Percentiles rank a stretch among this genome's conserved stretches.
phyloP scores from a whole-genome alignment of 1,140 invertebrate species.

The Chironomus striatipennis region DNA sequence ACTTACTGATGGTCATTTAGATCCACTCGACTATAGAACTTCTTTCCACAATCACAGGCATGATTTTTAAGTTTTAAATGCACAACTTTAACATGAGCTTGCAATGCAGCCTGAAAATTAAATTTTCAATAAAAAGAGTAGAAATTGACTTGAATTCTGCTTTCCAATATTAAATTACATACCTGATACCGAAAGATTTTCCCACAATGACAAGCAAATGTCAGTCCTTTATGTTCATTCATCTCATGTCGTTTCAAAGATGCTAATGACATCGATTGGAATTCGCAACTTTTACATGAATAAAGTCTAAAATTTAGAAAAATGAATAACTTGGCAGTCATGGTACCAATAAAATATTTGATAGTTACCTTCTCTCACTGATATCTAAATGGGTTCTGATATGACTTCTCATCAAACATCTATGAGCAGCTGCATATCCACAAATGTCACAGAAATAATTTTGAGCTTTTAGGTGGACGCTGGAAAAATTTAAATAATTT shows the following conservation, averaged over 20 bases:
- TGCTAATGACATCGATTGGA: not conserved
- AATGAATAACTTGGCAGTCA: not conserved
- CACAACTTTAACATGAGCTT: not conserved
- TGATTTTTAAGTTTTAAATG: not conserved
- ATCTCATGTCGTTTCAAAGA: not conserved
- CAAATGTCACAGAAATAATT: not conserved
- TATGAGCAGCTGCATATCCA: not conserved
- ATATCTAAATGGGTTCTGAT: not conserved
- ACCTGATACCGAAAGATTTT: not conserved
- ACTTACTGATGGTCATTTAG: not conserved
- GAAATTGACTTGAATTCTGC: too few species aligned
- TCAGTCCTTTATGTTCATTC: not conserved
- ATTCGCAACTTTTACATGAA: not conserved
- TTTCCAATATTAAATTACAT: too few species aligned
- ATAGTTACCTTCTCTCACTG: too few species aligned
- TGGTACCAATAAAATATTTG: too few species aligned
- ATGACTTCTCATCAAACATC: not conserved
- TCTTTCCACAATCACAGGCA: not conserved
- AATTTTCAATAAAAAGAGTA: too few species aligned
- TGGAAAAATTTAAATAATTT: not conserved
- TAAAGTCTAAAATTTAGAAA: not conserved
- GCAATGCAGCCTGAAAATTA: too few species aligned
- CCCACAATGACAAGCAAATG: not conserved
- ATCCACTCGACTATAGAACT: not conserved
- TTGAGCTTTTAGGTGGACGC: not conserved